phyloP scores from a whole-genome alignment of 2,888 invertebrate species.

The Tromatobia lineatoria region DNA sequence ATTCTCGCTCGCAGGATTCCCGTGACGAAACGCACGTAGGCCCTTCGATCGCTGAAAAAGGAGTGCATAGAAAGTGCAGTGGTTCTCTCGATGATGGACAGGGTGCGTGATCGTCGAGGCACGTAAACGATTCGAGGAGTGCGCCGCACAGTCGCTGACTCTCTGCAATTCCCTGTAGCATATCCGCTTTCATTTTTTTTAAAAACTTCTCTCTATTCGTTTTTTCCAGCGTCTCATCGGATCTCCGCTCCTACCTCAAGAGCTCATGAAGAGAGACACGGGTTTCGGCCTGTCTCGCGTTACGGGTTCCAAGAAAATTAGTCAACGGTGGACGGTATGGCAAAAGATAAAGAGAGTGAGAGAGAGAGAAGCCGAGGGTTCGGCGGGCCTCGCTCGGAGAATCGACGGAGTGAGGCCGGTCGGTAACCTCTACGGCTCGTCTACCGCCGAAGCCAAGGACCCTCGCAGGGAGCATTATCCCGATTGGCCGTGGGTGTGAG shows the following conservation, averaged over 20 bases:
- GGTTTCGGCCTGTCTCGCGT: conserved; percentile 64
- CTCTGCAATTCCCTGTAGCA: conserved; percentile 31
- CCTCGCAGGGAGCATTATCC: conserved; percentile 69
- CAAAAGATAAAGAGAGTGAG: background rate
- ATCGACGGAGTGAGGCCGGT: conserved; percentile 61
- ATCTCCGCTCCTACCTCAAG: conserved; percentile 25
- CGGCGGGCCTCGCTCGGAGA: conserved; percentile 17
- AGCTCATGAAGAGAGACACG: conserved; percentile 28
- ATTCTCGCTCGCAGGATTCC: background rate
- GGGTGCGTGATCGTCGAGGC: conserved; percentile 8
- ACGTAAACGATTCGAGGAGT: conserved; percentile 16
- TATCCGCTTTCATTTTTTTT: conserved; percentile 54
- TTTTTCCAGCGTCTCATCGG: conserved; percentile 43
- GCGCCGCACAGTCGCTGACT: background rate
- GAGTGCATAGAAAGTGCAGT: conserved; percentile 20
- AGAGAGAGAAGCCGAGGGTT: background rate
- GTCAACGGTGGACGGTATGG: conserved; percentile 57
- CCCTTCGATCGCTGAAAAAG: background rate
- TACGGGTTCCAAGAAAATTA: conserved; percentile 69
- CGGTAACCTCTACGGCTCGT: conserved; percentile 64
- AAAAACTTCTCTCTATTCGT: background rate
- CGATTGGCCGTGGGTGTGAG: conserved; percentile 62
- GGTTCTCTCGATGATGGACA: background rate
- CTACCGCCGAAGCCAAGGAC: conserved; percentile 67
- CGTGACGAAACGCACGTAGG: conserved; percentile 24